Percentiles rank a stretch among this genome's conserved stretches.
These are phyloP conservation scores for Eretmochelys imbricata DNA, from an alignment of 2,113 vertebrate genomes.

Conservation along the genomic window DNA sequence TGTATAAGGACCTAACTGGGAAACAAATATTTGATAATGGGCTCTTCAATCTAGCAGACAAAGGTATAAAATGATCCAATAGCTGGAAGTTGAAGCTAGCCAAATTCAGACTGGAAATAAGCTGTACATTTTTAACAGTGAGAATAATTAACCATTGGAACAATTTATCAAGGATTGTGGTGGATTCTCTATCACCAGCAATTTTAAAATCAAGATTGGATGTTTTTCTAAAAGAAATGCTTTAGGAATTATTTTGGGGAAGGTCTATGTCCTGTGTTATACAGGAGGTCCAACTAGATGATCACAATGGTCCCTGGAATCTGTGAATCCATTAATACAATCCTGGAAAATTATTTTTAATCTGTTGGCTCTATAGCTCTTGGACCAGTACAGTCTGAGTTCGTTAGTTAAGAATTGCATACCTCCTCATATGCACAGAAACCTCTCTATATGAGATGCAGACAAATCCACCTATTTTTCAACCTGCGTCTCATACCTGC, in stretches of 20 bases:
- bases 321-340: background rate
- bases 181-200: background rate
- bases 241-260: background rate
- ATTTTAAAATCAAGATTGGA: background rate
- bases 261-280: background rate
- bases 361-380: background rate
- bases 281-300: background rate
- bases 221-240: background rate
- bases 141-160: background rate
- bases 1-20: background rate
- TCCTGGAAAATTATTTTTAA: background rate
- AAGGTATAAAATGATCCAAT: background rate
- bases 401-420: background rate
- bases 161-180: background rate
- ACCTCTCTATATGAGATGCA: background rate
- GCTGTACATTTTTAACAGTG: background rate
- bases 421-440: background rate
- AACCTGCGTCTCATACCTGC: background rate
- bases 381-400: background rate
- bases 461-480: background rate
- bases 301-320: background rate
- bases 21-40: background rate
- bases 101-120: background rate
- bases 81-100: background rate
- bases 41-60: background rate